Evolutionary conservation across 2,888 invertebrate genomes (phyloP).

Genomic region (Pristionchus arcanus): DNA sequence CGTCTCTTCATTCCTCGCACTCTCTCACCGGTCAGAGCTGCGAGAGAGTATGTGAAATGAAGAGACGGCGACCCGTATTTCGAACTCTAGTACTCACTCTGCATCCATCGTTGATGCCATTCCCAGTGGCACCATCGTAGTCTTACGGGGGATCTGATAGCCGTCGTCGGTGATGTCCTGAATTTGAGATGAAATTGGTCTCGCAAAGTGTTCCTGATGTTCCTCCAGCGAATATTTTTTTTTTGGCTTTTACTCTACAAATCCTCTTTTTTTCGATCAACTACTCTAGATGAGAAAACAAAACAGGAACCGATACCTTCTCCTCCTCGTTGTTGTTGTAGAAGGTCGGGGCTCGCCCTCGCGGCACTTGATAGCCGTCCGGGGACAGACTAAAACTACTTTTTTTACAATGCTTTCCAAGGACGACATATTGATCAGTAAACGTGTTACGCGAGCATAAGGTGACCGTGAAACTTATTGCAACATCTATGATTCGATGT

Average conservation of each 20-base stretch:
- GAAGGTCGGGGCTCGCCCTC: background rate
- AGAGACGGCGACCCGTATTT: too few relatives aligned
- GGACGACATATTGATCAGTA: background rate
- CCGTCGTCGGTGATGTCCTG: background rate
- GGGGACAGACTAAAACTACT: background rate
- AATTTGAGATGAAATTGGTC: too few relatives aligned
- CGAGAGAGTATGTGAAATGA: too few relatives aligned
- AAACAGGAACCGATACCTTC: background rate
- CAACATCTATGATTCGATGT: background rate
- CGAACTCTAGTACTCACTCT: background rate
- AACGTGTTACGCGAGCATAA: background rate
- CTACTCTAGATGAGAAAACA: too few relatives aligned
- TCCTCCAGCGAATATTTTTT: too few relatives aligned
- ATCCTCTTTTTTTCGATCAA: too few relatives aligned
- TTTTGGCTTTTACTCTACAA: too few relatives aligned
- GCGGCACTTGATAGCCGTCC: conserved; percentile 1
- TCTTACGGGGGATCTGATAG: background rate
- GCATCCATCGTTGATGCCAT: background rate
- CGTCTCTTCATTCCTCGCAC: too few relatives aligned
- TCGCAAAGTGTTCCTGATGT: too few relatives aligned
- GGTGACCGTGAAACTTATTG: background rate
- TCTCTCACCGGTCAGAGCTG: too few relatives aligned
- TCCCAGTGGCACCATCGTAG: background rate
- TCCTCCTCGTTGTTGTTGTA: background rate
- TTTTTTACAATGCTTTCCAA: background rate